Base-by-base conservation (phyloP, 2,797 vertebrate genomes). In the Chrosomus eos region DNA sequence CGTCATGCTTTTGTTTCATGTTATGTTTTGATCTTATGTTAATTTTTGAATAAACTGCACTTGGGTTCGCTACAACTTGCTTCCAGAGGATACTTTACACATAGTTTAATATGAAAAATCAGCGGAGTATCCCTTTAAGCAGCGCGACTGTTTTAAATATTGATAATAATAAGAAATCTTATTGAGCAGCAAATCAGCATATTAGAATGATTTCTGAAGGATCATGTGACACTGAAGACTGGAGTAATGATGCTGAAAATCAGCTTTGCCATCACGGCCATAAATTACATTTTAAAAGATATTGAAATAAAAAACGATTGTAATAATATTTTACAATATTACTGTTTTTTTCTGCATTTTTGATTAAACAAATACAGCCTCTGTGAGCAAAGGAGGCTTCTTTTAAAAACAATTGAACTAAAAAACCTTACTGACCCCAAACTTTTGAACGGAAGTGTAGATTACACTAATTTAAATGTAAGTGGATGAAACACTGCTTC, bases 131-230 rank as follows among this genome's bases (percentile, higher is more conserved):
- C n/a, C n/a, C n/a, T n/a, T n/a, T n/a, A 16, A n/a, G 23, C 40
- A 26, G 38, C 13, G 26, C 23, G 28, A 28, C 7, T 19, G 40
- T 9, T 72, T 72, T 48, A 9, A 48, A 51, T 9, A 5, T 31
- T 28, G 40, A 45, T 73, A 31, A 73, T 11, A 73, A 31, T 73
- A 51, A 51, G 9, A 51, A 53, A 51, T 6, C 3, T 53, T 74
- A 4, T 53, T 73, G 21, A 74, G 28, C 72, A n/a, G n/a, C n/a
- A n/a, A n/a, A n/a, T n/a, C n/a, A n/a, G n/a, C n/a, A n/a, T n/a
- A n/a, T n/a, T n/a, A n/a, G n/a, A n/a, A n/a, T n/a, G n/a, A n/a
- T 51, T 74, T 74, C 19, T 74, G 5, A 33, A 74, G 10, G 72
- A 53, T 55, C 48, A 13, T 74, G 45, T 74, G 40, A 26, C 14